These are phyloP conservation scores for Peromyscus maniculatus DNA, from an alignment of 2,113 vertebrate species.

Conservation along the genomic window DNA sequence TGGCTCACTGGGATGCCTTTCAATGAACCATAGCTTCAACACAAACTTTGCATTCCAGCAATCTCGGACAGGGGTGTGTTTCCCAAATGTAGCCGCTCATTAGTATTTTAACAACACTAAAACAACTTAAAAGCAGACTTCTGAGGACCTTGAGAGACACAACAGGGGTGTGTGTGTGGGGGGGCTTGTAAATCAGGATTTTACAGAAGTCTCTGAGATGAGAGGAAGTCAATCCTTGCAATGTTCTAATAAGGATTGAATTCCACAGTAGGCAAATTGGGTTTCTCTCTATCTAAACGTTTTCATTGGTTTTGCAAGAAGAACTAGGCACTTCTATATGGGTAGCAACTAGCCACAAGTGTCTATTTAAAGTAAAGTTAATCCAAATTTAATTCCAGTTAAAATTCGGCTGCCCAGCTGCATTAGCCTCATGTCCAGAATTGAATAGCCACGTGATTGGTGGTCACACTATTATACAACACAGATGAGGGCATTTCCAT, in stretches of 20 bases:
- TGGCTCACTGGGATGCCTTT: neutral
- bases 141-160: neutral
- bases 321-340: neutral
- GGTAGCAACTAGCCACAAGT: neutral
- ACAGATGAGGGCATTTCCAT: neutral
- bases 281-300: conserved; percentile 29
- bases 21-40: neutral
- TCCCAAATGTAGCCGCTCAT: neutral
- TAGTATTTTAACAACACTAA: neutral
- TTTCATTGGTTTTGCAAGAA: neutral
- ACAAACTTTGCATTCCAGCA: conserved; percentile 2
- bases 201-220: conserved; percentile 31
- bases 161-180: neutral
- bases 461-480: neutral
- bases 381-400: neutral
- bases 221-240: neutral
- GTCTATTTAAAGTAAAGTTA: conserved; percentile 38
- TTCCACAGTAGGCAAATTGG: neutral
- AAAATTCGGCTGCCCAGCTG: neutral
- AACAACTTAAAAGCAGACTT: conserved; percentile 12
- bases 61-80: neutral
- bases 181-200: neutral
- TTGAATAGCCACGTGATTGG: neutral
- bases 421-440: neutral
- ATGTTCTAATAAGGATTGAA: neutral